Base-by-base conservation (phyloP, 1,140 invertebrate genomes). In the Acromyrmex heyeri region DNA sequence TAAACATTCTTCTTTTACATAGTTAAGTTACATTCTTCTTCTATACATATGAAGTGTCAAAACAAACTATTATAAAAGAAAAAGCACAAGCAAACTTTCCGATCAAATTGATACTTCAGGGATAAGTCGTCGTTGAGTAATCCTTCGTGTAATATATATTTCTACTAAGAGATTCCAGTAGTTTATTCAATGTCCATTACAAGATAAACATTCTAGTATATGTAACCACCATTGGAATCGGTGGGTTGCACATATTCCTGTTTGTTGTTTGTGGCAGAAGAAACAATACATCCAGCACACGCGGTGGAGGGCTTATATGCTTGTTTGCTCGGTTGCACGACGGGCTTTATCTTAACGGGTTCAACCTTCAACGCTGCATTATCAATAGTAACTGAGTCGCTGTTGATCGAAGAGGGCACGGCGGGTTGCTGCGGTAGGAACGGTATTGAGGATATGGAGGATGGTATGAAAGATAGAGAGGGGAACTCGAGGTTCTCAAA, bases 141-240 rank as follows among this genome's bases (percentile, higher is more conserved):
- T 69, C 0, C 5, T 55, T 38, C 34, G 24, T 16, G 21, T 44
- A 38, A 44, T 27, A 18, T 27, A 38, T 69, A 81, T 57, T 55
- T 81, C 16, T 30, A 44, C 30, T 69, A 53, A 79, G 27, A 69
- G 69, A 69, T 70, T 81, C 16, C 30, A 55, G 48, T 79, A 38
- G 48, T 16, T n/a, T 69, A 55, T 57, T 69, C 30, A 70, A 14
- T 3, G 27, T 81, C 3, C 64, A 55, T 55, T 55, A 77, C 16
- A 79, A 21, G 27, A 34, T 38, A 57, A 38, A 70, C 10, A 55
- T 57, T 18, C n/a, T 57, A 88, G 30, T 95, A 95, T 18, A 94
- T 62, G 73, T 95, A 95, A 27, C 93, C 94, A 78, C 95, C 95
- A 24, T 95, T 93, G 16, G 81, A 77, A 27, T 81, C 93, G 5